Evolutionary conservation across 92 coral and sea anemone species (phyloP).

Genomic region (Desmophyllum pertusum): DNA sequence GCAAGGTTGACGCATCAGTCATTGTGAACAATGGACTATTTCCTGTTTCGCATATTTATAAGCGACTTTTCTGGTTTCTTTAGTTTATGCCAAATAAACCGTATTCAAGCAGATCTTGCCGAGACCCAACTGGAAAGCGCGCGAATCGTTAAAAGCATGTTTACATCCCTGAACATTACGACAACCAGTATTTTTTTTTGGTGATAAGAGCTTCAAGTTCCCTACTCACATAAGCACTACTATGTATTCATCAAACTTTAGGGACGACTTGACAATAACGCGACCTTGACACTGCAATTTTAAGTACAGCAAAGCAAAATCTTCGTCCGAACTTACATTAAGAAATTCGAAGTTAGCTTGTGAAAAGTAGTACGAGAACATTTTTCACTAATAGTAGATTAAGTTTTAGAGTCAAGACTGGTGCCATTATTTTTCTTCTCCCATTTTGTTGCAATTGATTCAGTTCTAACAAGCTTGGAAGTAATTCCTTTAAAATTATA

Average conservation of each 20-base stretch:
- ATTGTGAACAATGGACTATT: slow-evolving; percentile 32
- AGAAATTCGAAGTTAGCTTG: too few species aligned
- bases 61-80: slow-evolving; percentile 21
- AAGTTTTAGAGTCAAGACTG: too few species aligned
- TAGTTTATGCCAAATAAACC: slow-evolving; percentile 5
- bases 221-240: background rate
- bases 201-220: background rate
- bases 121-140: too few species aligned
- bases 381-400: too few species aligned
- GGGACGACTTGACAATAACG: background rate
- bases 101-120: background rate
- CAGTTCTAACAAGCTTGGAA: background rate
- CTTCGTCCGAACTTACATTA: too few species aligned
- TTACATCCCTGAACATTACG: too few species aligned
- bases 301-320: background rate
- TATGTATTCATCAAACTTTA: background rate
- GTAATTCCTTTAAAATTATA: background rate
- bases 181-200: background rate
- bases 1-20: slow-evolving; percentile 25
- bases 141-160: too few species aligned
- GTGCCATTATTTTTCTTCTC: too few species aligned
- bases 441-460: background rate
- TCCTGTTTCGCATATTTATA: slow-evolving; percentile 57
- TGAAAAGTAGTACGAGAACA: too few species aligned
- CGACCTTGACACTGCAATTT: background rate